A percentile compares a stretch with the other conserved stretches of the same genome.
These are phyloP conservation scores for Hypomesus transpacificus DNA, from an alignment of 2,113 vertebrate genomes.

Conservation along the genomic window DNA sequence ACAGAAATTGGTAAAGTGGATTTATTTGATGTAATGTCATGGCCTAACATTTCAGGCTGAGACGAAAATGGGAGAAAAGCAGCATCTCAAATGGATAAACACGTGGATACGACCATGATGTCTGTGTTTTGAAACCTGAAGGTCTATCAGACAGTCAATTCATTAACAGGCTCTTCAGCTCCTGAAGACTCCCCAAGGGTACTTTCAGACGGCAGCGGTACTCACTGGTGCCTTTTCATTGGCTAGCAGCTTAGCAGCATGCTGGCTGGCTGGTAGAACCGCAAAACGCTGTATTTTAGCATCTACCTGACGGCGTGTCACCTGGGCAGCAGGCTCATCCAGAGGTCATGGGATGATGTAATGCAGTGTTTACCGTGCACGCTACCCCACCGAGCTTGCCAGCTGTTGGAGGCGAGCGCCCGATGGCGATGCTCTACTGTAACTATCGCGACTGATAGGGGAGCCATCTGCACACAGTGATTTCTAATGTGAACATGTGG, in stretches of 20 bases:
- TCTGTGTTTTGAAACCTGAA: no score
- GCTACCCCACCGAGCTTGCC: neutral
- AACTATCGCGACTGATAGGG: neutral
- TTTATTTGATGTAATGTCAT: no score
- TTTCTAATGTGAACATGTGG: slow-evolving; percentile 26
- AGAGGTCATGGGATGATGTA: slow-evolving; percentile 5
- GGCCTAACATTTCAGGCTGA: no score
- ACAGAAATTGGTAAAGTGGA: no score
- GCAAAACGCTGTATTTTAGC: neutral
- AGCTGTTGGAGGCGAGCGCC: neutral
- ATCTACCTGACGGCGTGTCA: neutral
- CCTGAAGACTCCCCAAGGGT: neutral
- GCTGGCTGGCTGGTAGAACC: neutral
- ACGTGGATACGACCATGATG: no score
- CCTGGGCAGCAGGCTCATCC: neutral
- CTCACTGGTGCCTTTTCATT: no score
- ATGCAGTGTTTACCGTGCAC: neutral
- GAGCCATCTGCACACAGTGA: neutral
- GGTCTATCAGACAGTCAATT: no score
- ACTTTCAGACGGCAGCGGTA: no score
- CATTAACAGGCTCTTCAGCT: neutral
- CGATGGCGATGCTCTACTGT: neutral
- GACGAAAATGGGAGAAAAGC: no score
- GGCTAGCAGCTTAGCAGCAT: no score
- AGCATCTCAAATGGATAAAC: no score